Percentiles rank a stretch among this genome's conserved stretches.
phyloP scores from a whole-genome alignment of 2,888 invertebrate species.

The Philopedon plagiatum region DNA sequence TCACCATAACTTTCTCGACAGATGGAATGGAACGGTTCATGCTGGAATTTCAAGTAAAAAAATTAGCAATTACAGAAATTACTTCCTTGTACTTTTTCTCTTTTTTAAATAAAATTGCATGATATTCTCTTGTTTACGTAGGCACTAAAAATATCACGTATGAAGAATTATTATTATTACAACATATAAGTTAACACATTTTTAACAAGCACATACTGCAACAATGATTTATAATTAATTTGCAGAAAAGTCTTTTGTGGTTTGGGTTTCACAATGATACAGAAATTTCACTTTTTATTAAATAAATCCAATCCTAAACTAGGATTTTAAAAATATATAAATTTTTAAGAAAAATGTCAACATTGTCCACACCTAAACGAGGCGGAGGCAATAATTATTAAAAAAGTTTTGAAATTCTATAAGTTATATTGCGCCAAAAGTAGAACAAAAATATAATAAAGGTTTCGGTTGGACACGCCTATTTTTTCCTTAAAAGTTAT shows the following conservation, averaged over 20 bases:
- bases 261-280: background rate
- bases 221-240: constrained; percentile 18
- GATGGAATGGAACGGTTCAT: too few relatives aligned
- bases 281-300: constrained; percentile 19
- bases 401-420: constrained; percentile 31
- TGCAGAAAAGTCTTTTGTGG: constrained; percentile 10
- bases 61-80: too few relatives aligned
- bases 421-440: constrained; percentile 13
- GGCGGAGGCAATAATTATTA: constrained; percentile 10
- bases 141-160: too few relatives aligned
- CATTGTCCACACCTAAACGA: constrained; percentile 16
- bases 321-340: constrained; percentile 3
- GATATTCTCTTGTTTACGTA: too few relatives aligned
- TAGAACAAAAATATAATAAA: constrained; percentile 34
- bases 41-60: too few relatives aligned
- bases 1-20: too few relatives aligned
- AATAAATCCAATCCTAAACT: constrained; percentile 6
- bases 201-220: too few relatives aligned
- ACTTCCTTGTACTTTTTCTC: too few relatives aligned
- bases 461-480: constrained; percentile 21
- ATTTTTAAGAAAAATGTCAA: constrained; percentile 11
- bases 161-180: too few relatives aligned
- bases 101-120: too few relatives aligned
- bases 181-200: too few relatives aligned
- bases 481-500: constrained; percentile 3